Percentiles rank a stretch among this genome's conserved stretches.
These are phyloP conservation scores for Condylostylus longicornis DNA, from an alignment of 1,140 invertebrate genomes.

Conservation along the genomic window DNA sequence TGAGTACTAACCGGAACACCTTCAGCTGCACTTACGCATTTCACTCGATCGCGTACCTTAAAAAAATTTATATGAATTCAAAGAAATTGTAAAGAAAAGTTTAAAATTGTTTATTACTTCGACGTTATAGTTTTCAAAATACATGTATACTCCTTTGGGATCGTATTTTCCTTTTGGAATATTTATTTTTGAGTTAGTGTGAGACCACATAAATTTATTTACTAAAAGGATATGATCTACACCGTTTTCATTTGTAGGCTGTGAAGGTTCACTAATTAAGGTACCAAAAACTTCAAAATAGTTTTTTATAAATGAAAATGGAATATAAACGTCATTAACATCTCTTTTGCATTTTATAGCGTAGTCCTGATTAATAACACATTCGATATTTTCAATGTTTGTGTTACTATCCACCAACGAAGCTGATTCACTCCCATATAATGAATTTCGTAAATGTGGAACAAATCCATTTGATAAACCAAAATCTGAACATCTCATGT, in stretches of 20 bases:
- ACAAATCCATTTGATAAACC: slow-evolving; percentile 23
- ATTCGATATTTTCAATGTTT: slow-evolving; percentile 58
- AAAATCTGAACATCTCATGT: slow-evolving; percentile 37
- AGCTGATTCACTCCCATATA: not conserved
- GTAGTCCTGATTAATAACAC: slow-evolving; percentile 79
- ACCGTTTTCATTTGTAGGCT: slow-evolving; percentile 8
- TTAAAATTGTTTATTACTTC: slow-evolving; percentile 41
- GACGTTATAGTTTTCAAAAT: slow-evolving; percentile 96
- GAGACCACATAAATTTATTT: slow-evolving; percentile 81
- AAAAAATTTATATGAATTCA: not conserved
- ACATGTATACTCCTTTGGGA: slow-evolving; percentile 77
- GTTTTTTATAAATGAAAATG: slow-evolving; percentile 82
- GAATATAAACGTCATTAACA: slow-evolving; percentile 76
- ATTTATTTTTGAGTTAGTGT: slow-evolving; percentile 86
- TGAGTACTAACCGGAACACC: slow-evolving; percentile 89
- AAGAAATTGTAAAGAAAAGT: not conserved
- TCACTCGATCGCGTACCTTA: slow-evolving; percentile 67
- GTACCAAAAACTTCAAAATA: slow-evolving; percentile 73
- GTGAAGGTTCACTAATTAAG: slow-evolving; percentile 12
- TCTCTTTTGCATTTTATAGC: slow-evolving; percentile 68
- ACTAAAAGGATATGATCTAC: slow-evolving; percentile 42
- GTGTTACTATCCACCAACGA: slow-evolving; percentile 2
- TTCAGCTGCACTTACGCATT: slow-evolving; percentile 83
- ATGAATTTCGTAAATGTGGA: slow-evolving; percentile 11
- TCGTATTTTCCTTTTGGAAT: slow-evolving; percentile 77